Base-by-base conservation (phyloP, 2,888 invertebrate genomes). In the Sinohyriopsis cumingii region DNA sequence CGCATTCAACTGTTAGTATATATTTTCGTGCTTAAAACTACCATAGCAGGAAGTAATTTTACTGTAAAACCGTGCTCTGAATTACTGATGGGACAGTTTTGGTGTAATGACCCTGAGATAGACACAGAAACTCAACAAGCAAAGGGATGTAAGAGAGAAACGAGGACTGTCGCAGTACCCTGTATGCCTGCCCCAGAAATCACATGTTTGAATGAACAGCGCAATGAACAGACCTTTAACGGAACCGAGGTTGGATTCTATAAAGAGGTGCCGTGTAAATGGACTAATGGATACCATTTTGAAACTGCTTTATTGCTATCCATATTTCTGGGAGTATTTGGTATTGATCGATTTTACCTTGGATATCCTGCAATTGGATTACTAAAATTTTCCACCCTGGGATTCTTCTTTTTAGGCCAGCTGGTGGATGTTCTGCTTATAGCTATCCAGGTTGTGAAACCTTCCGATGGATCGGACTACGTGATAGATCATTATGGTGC, bases 301-400 rank as follows among this genome's bases (percentile, higher is more conserved):
- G 97, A 98, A 89, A 95, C 96, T 67, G 95, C 99, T 0, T 91
- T 99, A 61, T 91, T 99, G 55, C 92, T 99, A 6, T 99, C 99
- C 0, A 95, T 99, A 65, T 99, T 99, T 89, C 92, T 99, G 70
- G 99, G 99, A 53, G 97, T 98, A 96, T 96, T 99, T 91, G 99
- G 99, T 24, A 93, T 96, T 33, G 99, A 99, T 89, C 92, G 99
- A 73, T 98, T 99, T 91, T 99, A 99, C 88, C 92, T 99, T n/a
- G 99, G 99, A 53, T 99, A 99, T 90, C 97, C 97, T 67, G 98
- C 97, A 1, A 93, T 99, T 79, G 99, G 98, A 0, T 91, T 98
- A 74, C 93, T 98, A 45, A 99, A 99, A 90, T 93, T 99, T 77
- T 96, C 97, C 88, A 98, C 99, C 0, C 91, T 98, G 68, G 99